Conservation (phyloP, 2,113 vertebrate species). For the Scomber scombrus region DNA sequence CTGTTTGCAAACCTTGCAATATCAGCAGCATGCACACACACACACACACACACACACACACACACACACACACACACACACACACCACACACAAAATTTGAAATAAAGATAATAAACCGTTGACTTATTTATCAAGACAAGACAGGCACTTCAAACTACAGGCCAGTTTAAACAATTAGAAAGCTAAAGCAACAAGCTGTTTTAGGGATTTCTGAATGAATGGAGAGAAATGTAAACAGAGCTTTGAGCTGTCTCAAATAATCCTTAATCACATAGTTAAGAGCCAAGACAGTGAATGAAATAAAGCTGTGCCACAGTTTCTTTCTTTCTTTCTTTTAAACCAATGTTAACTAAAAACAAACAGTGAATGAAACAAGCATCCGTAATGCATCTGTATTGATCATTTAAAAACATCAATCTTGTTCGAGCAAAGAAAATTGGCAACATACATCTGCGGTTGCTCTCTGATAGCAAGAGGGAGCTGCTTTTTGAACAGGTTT, state of each 20-base stretch:
- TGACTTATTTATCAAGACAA: conserved; percentile 21
- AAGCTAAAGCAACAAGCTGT: conserved; percentile 8
- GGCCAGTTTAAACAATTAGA: neutral
- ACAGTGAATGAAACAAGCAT: neutral
- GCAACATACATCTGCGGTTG: neutral
- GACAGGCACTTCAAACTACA: neutral
- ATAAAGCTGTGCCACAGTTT: neutral
- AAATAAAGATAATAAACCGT: conserved; percentile 22
- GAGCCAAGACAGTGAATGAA: conserved; percentile 27
- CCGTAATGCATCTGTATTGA: neutral
- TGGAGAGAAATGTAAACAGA: conserved; percentile 22
- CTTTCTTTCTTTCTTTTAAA: neutral
- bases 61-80: conserved; percentile 28
- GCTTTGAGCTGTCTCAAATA: conserved; percentile 13
- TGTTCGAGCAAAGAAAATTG: neutral
- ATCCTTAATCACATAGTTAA: conserved; percentile 19
- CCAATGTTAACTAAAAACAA: neutral
- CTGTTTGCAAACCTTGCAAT: conserved; percentile 33
- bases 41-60: conserved; percentile 24
- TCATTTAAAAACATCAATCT: conserved; percentile 7
- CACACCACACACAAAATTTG: conserved; percentile 9
- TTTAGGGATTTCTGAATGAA: conserved; percentile 32
- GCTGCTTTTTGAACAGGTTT: conserved; percentile 15
- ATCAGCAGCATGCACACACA: conserved; percentile 45
- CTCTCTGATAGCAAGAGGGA: neutral